Evolutionary conservation across 2,888 invertebrate genomes (phyloP), one percentile per base, ranked within the genome.

Genomic region (Ferrisia virgata): DNA sequence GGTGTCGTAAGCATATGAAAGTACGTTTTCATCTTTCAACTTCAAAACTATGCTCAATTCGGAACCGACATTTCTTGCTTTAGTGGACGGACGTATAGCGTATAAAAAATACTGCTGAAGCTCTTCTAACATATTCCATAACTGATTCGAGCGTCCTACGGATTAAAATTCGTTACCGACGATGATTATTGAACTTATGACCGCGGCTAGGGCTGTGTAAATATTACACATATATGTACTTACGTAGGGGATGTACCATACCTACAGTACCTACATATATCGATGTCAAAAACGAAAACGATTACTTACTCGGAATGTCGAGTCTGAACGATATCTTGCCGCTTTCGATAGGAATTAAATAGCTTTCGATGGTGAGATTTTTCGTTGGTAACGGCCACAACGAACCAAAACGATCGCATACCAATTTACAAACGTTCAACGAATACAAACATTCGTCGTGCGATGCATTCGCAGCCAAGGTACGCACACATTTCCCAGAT

Each of bases 341-440:
- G 3, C 33, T 31, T 22, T 83, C 40, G 76, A 83, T 47, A 9
- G 83, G 15, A 9, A 72, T n/a, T 5, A 83, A 76, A 9, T 28
- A 22, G 13, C 8, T 47, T n/a, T 31, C 6, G 4, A 83, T 39
- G n/a, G 11, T 11, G 33, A 83, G 15, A 15, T 76, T 88, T 13
- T 92, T 92, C 1, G 92, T 91, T 0, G 94, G 94, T 87, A 90
- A 89, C 0, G 94, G 94, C 94, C 94, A 94, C 18, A 94, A 89
- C 0, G 92, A 90, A 0, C 93, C 93, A 86, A 91, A 92, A 39
- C 90, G 89, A 0, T 93, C 93, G 86, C 94, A 94, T 0, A 92
- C 91, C 6, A 94, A 89, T 22, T 93, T 90, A 86, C 94, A 94
- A 58, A 92, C 89, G 85, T 92, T 91, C 86, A 93, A 88, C 84